Base-by-base conservation (phyloP, 2,888 invertebrate species). In the Leptura quadrifasciata region DNA sequence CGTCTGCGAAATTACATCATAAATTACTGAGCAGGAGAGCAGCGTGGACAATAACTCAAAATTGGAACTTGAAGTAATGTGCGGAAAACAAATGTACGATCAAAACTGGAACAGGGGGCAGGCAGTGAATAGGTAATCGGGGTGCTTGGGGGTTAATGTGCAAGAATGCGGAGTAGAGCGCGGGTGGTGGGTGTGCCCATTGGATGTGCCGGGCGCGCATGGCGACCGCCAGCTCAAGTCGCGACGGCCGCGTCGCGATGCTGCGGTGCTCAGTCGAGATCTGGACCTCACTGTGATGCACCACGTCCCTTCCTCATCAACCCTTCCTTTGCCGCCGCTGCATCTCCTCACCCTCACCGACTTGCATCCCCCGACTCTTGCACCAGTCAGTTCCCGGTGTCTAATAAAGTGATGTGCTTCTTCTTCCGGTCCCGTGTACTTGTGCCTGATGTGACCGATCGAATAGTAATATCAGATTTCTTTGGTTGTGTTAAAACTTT, bases 191-290 rank as follows among this genome's bases (percentile, higher is more conserved):
- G 88, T 87, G 87, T 87, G 86, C 86, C 86, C 76, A 78, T 73
- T 75, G 83, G 80, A 81, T 77, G 84, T 81, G 80, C 81, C 85
- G 85, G 86, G 84, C 87, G 88, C 87, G 88, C 88, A 87, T 88
- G 87, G 85, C 86, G 85, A 83, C 83, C 82, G 82, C 78, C 79
- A 86, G 85, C 85, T 85, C 86, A 84, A 85, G 84, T 84, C 86
- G 84, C 86, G 86, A 87, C 87, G 87, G 87, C 88, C 86, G 89
- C 89, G 87, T 91, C 91, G 90, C 91, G 91, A 90, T 91, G 92
- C 92, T 92, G 92, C 92, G 92, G 91, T 91, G 92, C 92, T 92
- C 92, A 92, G 93, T 93, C 91, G 92, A 92, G 92, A 89, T 89
- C 90, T 89, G 90, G 89, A 89, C 89, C 88, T 87, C 83, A 84